These are phyloP conservation scores for Misgurnus anguillicaudatus DNA, from an alignment of 2,113 vertebrate genomes.

Conservation along the genomic window DNA sequence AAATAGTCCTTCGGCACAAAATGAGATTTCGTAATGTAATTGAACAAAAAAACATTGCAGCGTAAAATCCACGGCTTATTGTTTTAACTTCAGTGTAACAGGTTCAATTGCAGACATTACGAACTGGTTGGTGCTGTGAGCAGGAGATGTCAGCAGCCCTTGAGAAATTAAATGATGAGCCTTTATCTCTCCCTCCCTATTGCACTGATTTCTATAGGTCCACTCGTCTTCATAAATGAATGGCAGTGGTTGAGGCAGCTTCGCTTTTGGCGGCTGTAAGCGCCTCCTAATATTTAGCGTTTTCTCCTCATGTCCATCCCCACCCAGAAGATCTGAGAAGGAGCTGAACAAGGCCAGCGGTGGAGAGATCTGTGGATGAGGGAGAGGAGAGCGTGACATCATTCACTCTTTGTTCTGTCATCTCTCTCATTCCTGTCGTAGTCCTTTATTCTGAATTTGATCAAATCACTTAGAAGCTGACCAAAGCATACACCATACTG, in stretches of 20 bases:
- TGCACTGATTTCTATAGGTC: conserved; percentile 31
- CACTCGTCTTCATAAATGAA: background rate
- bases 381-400: conserved; percentile 42
- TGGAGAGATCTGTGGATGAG: conserved; percentile 43
- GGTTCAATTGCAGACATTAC: conserved; percentile 50
- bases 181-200: conserved; percentile 34
- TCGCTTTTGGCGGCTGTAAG: conserved; percentile 20
- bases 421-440: conserved; percentile 45
- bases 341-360: conserved; percentile 14
- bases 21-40: conserved; percentile 17
- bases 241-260: conserved; percentile 35
- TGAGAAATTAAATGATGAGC: conserved; percentile 61
- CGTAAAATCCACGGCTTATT: background rate
- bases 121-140: conserved; percentile 62
- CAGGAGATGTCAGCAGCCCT: conserved; percentile 74
- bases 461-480: conserved; percentile 74
- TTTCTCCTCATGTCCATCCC: conserved; percentile 31
- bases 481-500: conserved; percentile 80
- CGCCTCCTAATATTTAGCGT: conserved; percentile 40
- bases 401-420: conserved; percentile 31
- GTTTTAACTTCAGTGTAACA: conserved; percentile 22
- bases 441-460: conserved; percentile 45
- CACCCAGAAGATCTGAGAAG: conserved; percentile 32
- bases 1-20: conserved; percentile 24
- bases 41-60: conserved; percentile 46